Conservation (phyloP, 2,888 invertebrate genomes). For the Tillus elongatus region DNA sequence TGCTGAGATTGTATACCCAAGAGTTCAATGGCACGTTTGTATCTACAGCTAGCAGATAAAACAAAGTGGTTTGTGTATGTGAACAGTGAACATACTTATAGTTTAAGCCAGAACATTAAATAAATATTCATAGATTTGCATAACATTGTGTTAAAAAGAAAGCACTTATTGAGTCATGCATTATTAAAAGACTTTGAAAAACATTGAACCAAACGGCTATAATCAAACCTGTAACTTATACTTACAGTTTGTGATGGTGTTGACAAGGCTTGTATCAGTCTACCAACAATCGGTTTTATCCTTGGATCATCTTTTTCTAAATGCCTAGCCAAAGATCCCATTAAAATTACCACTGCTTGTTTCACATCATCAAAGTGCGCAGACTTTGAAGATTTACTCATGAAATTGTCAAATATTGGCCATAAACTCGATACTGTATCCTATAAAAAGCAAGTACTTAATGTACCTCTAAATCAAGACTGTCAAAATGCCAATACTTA, state of each 20-base stretch:
- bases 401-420: conserved; percentile 87
- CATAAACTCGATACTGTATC: conserved; percentile 66
- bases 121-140: no score
- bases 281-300: conserved; percentile 87
- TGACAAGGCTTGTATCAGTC: conserved; percentile 81
- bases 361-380: conserved; percentile 86
- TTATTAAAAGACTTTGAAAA: no score
- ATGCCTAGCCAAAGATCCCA: conserved; percentile 96
- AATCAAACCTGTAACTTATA: no score
- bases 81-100: no score
- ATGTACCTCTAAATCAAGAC: not conserved
- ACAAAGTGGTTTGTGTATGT: no score
- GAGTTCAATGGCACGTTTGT: no score
- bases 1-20: no score
- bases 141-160: no score
- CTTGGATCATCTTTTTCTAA: conserved; percentile 81
- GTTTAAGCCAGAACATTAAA: no score
- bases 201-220: no score
- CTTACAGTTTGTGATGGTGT: conserved; percentile 90
- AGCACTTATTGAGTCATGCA: no score
- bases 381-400: conserved; percentile 87
- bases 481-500: conserved; percentile 27
- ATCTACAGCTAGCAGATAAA: no score
- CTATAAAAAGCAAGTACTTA: conserved; percentile 30
- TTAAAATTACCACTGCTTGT: conserved; percentile 91